Conservation (phyloP, 2,797 vertebrate species). For the Phylloscopus collybita region DNA sequence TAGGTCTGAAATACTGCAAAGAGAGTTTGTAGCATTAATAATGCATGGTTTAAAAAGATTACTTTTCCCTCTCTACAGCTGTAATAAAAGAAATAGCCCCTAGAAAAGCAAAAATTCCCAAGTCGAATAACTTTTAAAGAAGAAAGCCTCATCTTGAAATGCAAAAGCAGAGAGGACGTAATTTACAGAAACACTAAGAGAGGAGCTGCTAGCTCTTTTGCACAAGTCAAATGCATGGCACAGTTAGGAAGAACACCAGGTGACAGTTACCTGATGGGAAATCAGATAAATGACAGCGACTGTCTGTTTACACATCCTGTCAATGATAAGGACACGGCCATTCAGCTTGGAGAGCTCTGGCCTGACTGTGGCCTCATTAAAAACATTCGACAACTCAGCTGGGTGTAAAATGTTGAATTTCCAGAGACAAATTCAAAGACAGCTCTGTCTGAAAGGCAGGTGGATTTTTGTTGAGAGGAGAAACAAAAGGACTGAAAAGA, state of each 20-base stretch:
- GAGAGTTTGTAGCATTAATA: slow-evolving; percentile 17
- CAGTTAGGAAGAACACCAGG: not conserved
- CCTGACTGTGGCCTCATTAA: slow-evolving; percentile 51
- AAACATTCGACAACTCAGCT: not conserved
- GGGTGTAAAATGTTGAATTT: slow-evolving; percentile 10
- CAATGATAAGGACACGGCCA: not conserved
- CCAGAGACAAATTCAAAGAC: slow-evolving; percentile 9
- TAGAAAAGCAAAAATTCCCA: slow-evolving; percentile 23
- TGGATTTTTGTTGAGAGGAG: not conserved
- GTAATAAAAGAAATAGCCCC: not conserved
- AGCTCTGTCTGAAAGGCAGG: not conserved
- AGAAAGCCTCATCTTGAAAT: not conserved
- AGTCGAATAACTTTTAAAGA: not conserved
- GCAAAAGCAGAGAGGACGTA: not conserved
- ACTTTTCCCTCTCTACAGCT: not conserved
- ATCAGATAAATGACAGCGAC: slow-evolving; percentile 20
- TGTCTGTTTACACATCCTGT: slow-evolving; percentile 43
- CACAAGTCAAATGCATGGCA: not conserved
- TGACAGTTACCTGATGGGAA: slow-evolving; percentile 42
- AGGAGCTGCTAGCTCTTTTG: not conserved
- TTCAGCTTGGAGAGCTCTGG: not conserved
- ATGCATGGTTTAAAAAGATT: slow-evolving; percentile 4
- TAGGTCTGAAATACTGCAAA: not conserved
- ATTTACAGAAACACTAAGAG: not conserved
- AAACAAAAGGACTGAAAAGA: not conserved